Evolutionary conservation across 2,888 invertebrate species (phyloP), one percentile per base, ranked within the genome.

Genomic region (Parascotia fuliginaria): DNA sequence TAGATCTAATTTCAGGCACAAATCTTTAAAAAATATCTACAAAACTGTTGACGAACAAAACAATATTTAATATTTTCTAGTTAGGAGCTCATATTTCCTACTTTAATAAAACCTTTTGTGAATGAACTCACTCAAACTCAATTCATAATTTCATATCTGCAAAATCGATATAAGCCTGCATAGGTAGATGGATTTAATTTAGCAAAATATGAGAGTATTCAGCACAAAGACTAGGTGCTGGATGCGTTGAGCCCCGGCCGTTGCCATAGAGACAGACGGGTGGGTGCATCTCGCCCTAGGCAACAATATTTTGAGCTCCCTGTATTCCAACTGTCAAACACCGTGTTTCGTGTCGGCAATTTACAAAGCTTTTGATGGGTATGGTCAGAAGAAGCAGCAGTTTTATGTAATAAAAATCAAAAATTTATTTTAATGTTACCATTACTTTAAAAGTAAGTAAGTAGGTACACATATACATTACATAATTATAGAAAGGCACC

Each of bases 291-390:
- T 34, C 28, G 16, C 16, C 15, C 12, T 22, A 19, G 39, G 42
- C 31, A 32, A 42, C 12, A 27, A 19, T 19, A 38, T 38, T 11
- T 32, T 39, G 42, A 49, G 28, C 49, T 33, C 38, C 13, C 9
- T 11, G 49, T 42, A 39, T 42, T 42, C 49, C 42, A 48, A 14
- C 27, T 33, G 11, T 4, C 22, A 15, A 11, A 14, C 41, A 42
- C 36, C 3, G 41, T 31, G 37, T 42, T n/a, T 1, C 5, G 32
- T 41, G 41, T 32, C 3, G 13, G 5, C 1, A 19, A 22, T 41
- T 41, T 41, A 22, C 32, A 41, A 22, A n/a, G 13, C 4, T n/a
- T n/a, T 40, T 27, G 38, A 6, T 38, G 9, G 13, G 31, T 38
- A 14, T n/a, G 13, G 14, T 38, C n/a, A n/a, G 27, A 12, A 37